phyloP scores from a whole-genome alignment of 2,797 vertebrate species.

The Falco peregrinus region DNA sequence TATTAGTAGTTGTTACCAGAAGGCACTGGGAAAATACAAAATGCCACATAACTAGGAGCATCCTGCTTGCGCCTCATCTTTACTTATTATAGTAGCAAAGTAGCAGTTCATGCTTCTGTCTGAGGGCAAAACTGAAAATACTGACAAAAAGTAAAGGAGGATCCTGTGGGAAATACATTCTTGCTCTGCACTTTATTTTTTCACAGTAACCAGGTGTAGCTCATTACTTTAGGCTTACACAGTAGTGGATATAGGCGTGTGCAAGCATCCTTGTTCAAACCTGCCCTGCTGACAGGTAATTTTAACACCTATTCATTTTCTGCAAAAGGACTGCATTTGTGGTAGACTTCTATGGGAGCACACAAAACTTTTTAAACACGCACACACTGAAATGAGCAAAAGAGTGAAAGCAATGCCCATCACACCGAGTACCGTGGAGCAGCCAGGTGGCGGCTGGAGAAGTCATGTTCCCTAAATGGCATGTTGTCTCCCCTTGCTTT shows the following conservation, averaged over 20 bases:
- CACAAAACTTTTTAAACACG: not conserved
- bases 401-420: not conserved
- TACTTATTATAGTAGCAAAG: not conserved
- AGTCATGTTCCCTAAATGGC: not conserved
- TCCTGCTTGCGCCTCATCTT: not conserved
- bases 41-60: not conserved
- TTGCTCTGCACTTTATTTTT: not conserved
- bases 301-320: conserved; percentile 60
- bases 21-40: not conserved
- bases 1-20: not conserved
- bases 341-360: not conserved
- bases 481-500: not conserved
- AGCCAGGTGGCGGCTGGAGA: not conserved
- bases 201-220: conserved; percentile 51
- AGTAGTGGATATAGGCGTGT: conserved; percentile 49
- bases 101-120: not conserved
- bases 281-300: conserved; percentile 59
- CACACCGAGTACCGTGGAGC: rapidly evolving
- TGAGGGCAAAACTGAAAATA: not conserved
- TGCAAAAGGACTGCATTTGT: not conserved
- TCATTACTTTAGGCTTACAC: conserved; percentile 11
- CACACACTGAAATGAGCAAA: not conserved
- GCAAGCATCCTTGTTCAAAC: conserved; percentile 51
- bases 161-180: not conserved
- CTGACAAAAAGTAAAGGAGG: not conserved